Base-by-base conservation (phyloP, 2,888 invertebrate species). In the Cylindroiulus punctatus region DNA sequence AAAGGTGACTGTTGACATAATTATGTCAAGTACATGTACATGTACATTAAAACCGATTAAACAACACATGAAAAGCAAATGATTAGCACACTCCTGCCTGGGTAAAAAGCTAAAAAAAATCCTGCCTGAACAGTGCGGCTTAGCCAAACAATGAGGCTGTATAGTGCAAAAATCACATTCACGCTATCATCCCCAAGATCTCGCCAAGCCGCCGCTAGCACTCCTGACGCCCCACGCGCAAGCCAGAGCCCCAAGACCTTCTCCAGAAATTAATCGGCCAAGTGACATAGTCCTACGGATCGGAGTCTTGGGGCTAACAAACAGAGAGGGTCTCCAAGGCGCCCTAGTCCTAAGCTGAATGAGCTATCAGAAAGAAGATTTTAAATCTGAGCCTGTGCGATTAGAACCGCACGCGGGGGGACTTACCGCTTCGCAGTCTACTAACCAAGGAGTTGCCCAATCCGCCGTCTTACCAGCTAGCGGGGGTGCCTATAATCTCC, bases 371-470 rank as follows among this genome's bases (percentile, higher is more conserved):
- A 47, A 47, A 52, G 0, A 19, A 19, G n/a, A 3, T 52, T 14
- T 57, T 57, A 65, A 26, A 65, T 5, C 65, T 65, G 26, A 10
- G 12, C 65, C 65, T 65, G 65, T 65, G 65, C 65, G 26, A 12
- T 65, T 65, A 65, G 10, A 8, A 65, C 26, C 65, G 10, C 65
- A 65, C 65, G 65, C 65, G 65, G 65, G 65, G 65, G 65, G 65
- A 65, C 65, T 65, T 22, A 65, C 65, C 65, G 65, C 65, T 65
- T 65, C 65, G 65, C 5, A 65, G 65, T 10, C 65, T 65, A 65
- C 65, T 26, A 26, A 65, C 65, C 65, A 65, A 65, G 65, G 65
- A 65, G 22, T 65, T 65, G 65, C 65, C 65, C 65, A 26, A 65
- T 10, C 65, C 65, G 65, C 65, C 65, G 65, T 22, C 0, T 65